Base-by-base conservation (phyloP, 2,888 invertebrate genomes). In the Lasiommata megera region DNA sequence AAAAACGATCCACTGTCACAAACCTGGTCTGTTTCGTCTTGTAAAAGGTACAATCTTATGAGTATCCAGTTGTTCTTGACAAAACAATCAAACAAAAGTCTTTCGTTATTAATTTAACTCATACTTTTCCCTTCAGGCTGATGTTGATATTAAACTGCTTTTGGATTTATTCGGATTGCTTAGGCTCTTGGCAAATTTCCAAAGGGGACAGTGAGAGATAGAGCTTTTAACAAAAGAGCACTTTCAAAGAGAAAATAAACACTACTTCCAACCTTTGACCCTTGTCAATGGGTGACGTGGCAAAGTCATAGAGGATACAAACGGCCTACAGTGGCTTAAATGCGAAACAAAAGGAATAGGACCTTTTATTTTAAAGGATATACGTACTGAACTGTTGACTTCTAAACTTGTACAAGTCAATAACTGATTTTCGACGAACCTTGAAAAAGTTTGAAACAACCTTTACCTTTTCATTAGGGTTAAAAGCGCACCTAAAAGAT, bases 181-280 rank as follows among this genome's bases (percentile, higher is more conserved):
- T 52, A 44, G 56, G 37, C 41, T 44, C 41, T 60, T 60, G 60
- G 60, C 60, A 17, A 16, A 18, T 18, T 14, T 52, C 60, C 60
- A 60, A 54, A 36, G 43, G 47, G 55, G 48, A 36, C 60, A 50
- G 40, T 18, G 40, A 38, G 53, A 44, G 52, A 52, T 55, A 40
- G 36, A 60, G 17, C 51, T 31, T 43, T 17, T 46, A 34, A 56
- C 56, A 56, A 56, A 56, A 54, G 44, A 34, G 34, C 50, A 50
- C 52, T 50, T 54, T 56, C 43, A 28, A 58, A 44, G 41, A 9
- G 12, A 37, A 56, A 52, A 37, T 43, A 23, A 23, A 36, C 48
- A 44, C 40, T 46, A 41, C 53, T 51, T 34, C 40, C 5, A 40
- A 55, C 18, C 37, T 41, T 55, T 46, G 40, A 52, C 52, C 41